Evolutionary conservation across 2,888 invertebrate species (phyloP), one percentile per base, ranked within the genome.

Genomic region (Eurois occulta): DNA sequence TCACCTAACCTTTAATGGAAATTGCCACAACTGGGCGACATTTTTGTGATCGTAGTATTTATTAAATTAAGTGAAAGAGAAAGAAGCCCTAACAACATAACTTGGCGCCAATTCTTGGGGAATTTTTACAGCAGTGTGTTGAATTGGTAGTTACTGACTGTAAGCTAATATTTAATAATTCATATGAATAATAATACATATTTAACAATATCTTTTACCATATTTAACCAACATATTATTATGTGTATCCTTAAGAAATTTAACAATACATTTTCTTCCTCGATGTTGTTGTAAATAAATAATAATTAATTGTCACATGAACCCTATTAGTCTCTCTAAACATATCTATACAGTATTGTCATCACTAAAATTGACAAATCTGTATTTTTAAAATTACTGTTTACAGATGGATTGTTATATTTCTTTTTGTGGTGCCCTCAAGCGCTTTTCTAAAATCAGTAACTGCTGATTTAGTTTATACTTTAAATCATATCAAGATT

Each of bases 211-310:
- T 35, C 2, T 35, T 35, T 35, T 35, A n/a, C 35, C 35, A 38
- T 64, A 32, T 18, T 18, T 16, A 41, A 28, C 21, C 2, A 38
- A n/a, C n/a, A 18, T 72, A 38, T 35, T 24, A 38, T 21, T 4
- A 55, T 55, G 52, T n/a, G 5, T 55, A 48, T 48, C 16, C 24
- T 16, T 52, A 35, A 35, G 24, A 18, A 38, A 41, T 16, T 48
- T 38, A 73, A 38, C 11, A 72, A 72, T 41, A 32, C 18, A 11
- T 73, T 41, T 71, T 72, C 52, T 73, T 32, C 18, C 24, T 41
- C 6, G 18, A n/a, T n/a, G 35, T 38, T 38, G 38, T 38, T 38
- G 38, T 38, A 38, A 38, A 38, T 35, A 35, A 35, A 35, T 35
- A 35, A 35, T 35, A 35, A n/a, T n/a, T n/a, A 3, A 35, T 35